Evolutionary conservation across 2,888 invertebrate species (phyloP).

Genomic region (Acanthosepion pharaonis): DNA sequence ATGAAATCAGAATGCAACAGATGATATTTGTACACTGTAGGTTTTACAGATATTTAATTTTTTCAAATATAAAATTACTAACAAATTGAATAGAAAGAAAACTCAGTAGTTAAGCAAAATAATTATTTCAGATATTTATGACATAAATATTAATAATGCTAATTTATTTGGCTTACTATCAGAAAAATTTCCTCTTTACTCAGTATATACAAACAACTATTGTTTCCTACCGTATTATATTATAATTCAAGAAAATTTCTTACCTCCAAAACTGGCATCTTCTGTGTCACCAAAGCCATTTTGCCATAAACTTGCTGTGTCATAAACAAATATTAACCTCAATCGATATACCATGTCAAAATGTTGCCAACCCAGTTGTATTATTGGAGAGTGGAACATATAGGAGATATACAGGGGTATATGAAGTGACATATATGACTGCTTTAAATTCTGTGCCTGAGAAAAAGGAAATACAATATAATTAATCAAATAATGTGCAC

Average conservation of each 20-base stretch:
- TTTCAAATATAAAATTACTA: too few relatives aligned
- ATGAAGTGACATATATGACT: constrained; percentile 71
- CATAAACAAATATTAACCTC: constrained; percentile 73
- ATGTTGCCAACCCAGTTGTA: constrained; percentile 71
- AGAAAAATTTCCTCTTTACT: neutral
- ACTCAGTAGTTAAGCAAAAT: too few relatives aligned
- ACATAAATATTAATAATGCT: too few relatives aligned
- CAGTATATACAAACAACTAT: neutral
- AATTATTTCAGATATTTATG: too few relatives aligned
- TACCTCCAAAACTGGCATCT: constrained; percentile 66
- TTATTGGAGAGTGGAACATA: constrained; percentile 70
- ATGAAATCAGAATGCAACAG: neutral
- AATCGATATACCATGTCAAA: constrained; percentile 70
- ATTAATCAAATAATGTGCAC: too few relatives aligned
- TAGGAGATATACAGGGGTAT: constrained; percentile 74
- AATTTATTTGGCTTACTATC: too few relatives aligned
- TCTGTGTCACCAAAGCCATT: constrained; percentile 70
- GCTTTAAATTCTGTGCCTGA: constrained; percentile 70
- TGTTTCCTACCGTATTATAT: too few relatives aligned
- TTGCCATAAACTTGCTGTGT: constrained; percentile 73
- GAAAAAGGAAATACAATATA: constrained; percentile 42
- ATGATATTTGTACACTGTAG: too few relatives aligned
- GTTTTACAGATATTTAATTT: too few relatives aligned
- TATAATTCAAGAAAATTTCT: neutral
- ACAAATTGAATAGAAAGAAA: too few relatives aligned